Percentiles rank a stretch among this genome's conserved stretches.
These are phyloP conservation scores for Mallateleia sp. DNA, from an alignment of 2,888 invertebrate genomes.

Conservation along the genomic window DNA sequence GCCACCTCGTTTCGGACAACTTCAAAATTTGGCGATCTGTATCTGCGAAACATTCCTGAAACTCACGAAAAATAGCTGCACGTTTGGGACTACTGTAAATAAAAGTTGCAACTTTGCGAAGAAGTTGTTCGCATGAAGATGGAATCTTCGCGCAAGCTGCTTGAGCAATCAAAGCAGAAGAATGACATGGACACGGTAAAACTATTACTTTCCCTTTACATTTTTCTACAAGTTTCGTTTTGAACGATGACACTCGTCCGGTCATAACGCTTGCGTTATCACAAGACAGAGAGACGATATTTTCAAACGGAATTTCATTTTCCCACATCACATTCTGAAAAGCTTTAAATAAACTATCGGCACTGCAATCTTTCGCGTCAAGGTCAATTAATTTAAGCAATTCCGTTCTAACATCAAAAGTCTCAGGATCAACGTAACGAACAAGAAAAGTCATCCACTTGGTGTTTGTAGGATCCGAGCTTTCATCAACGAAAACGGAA, in stretches of 20 bases:
- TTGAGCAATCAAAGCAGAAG: constrained; percentile 53
- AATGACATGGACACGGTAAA: constrained; percentile 69
- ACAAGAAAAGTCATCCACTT: constrained; percentile 46
- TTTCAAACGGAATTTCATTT: neutral
- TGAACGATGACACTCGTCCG: neutral
- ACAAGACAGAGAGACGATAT: constrained; percentile 3
- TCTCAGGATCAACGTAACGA: constrained; percentile 4
- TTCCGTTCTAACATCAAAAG: neutral
- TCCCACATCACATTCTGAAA: neutral
- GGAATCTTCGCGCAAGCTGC: constrained; percentile 58
- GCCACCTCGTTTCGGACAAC: constrained; percentile 64
- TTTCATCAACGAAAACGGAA: constrained; percentile 4
- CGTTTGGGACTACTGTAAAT: constrained; percentile 36
- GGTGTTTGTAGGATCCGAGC: neutral
- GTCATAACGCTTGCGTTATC: constrained; percentile 28
- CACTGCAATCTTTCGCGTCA: constrained; percentile 5
- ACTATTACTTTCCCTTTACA: constrained; percentile 23
- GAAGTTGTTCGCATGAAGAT: constrained; percentile 8
- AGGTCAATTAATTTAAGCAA: neutral
- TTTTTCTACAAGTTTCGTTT: neutral
- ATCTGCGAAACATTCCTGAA: constrained; percentile 16
- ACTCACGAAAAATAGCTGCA: neutral
- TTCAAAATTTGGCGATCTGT: constrained; percentile 36
- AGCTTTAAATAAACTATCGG: neutral
- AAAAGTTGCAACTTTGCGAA: constrained; percentile 37